Conservation (phyloP, 2,113 vertebrate genomes). For the Chiloscyllium plagiosum region DNA sequence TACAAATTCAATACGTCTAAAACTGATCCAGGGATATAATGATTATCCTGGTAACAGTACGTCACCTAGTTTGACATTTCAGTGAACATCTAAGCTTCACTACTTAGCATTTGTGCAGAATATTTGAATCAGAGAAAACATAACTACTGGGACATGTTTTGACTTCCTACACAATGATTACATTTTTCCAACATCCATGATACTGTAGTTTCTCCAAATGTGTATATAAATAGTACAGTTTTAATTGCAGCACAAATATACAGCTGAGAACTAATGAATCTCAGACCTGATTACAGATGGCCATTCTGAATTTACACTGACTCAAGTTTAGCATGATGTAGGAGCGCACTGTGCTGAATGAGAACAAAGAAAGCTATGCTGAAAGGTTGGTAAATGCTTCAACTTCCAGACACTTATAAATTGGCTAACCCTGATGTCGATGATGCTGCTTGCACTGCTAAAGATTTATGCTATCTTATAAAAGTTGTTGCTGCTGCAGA, state of each 20-base stretch:
- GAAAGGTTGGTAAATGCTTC: background rate
- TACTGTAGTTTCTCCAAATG: background rate
- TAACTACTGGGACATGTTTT: background rate
- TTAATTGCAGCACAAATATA: conserved; percentile 3
- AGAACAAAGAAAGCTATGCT: background rate
- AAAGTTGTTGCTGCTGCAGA: background rate
- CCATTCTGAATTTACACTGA: background rate
- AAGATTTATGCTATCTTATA: background rate
- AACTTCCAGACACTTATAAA: background rate
- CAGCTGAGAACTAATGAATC: background rate
- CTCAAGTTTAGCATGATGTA: background rate
- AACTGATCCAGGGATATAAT: no score
- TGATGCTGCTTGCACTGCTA: background rate
- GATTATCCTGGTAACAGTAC: background rate
- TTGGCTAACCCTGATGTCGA: background rate
- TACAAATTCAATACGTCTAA: no score
- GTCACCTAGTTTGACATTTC: background rate
- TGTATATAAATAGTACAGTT: background rate
- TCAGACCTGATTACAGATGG: background rate
- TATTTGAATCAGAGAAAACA: conserved; percentile 13
- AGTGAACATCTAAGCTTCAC: background rate
- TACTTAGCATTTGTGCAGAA: background rate
- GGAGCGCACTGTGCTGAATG: background rate
- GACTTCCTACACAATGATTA: background rate
- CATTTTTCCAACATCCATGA: background rate